Evolutionary conservation across 2,888 invertebrate species (phyloP).

Genomic region (Listrodromus nycthemerus): DNA sequence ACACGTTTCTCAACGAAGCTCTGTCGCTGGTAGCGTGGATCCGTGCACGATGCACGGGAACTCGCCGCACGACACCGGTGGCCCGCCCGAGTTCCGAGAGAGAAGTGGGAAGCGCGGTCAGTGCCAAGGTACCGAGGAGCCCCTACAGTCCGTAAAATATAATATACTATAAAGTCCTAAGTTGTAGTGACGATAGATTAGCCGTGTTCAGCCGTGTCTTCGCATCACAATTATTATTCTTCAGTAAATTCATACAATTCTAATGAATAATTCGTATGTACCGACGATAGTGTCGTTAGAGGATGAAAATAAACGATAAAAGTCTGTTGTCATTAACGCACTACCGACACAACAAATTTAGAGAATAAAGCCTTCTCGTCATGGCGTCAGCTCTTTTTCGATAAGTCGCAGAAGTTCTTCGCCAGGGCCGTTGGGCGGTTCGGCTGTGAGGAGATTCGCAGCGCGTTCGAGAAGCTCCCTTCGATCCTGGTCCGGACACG

Average conservation of each 20-base stretch:
- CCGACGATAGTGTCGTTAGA: background rate
- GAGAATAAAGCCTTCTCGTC: background rate
- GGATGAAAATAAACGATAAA: conserved; percentile 2
- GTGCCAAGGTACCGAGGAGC: conserved; percentile 69
- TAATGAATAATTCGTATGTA: background rate
- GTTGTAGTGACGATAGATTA: conserved; percentile 1
- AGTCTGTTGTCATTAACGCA: background rate
- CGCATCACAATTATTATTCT: background rate
- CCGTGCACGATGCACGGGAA: conserved; percentile 53
- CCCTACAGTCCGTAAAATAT: conserved; percentile 63
- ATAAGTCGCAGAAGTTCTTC: conserved; percentile 78
- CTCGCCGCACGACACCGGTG: conserved; percentile 7
- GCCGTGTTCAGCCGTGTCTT: background rate
- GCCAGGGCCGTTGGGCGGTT: conserved; percentile 82
- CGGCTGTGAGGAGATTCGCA: conserved; percentile 78
- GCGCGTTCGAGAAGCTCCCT: conserved; percentile 78
- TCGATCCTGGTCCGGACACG: conserved; percentile 77
- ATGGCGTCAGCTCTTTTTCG: conserved; percentile 61
- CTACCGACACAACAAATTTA: background rate
- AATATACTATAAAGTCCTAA: background rate
- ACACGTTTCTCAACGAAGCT: conserved; percentile 87
- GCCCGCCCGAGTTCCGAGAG: conserved; percentile 35
- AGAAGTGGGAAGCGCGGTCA: conserved; percentile 41
- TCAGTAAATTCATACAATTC: background rate
- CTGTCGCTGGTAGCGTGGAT: conserved; percentile 71